Evolutionary conservation across 2,113 vertebrate genomes (phyloP).

Genomic region (Anolis carolinensis): DNA sequence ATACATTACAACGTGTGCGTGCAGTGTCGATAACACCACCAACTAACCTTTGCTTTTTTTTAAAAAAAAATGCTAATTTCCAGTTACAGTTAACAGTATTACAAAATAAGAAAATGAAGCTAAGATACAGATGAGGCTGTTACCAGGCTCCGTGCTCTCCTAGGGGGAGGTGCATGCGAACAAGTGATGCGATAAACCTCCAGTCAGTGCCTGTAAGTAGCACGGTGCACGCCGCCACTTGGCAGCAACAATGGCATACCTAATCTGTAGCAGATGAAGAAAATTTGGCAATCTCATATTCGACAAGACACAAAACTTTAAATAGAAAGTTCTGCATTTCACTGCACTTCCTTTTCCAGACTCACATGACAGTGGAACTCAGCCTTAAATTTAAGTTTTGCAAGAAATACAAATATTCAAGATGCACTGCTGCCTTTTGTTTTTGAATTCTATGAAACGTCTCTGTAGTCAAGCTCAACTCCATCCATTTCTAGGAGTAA

Average conservation of each 20-base stretch:
- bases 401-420: conserved; percentile 51
- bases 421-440: conserved; percentile 34
- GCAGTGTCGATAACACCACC: conserved; percentile 54
- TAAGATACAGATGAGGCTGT: conserved; percentile 83
- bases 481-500: not conserved
- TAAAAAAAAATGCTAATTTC: conserved; percentile 8
- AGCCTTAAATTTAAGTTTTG: conserved; percentile 66
- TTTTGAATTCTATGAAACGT: conserved; percentile 27
- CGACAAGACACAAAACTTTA: conserved; percentile 76
- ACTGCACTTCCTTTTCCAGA: conserved; percentile 60
- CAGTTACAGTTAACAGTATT: conserved; percentile 55
- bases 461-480: not conserved
- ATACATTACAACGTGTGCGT: conserved; percentile 48
- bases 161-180: conserved; percentile 82
- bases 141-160: conserved; percentile 86
- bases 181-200: conserved; percentile 75
- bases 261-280: conserved; percentile 86
- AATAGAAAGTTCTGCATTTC: conserved; percentile 59
- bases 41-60: conserved; percentile 49
- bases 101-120: conserved; percentile 67
- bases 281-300: conserved; percentile 86
- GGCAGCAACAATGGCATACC: conserved; percentile 69
- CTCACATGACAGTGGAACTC: conserved; percentile 63
- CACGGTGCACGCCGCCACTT: conserved; percentile 72
- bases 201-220: conserved; percentile 86